phyloP scores from a whole-genome alignment of 2,888 invertebrate genomes.

The Dolomedes plantarius region DNA sequence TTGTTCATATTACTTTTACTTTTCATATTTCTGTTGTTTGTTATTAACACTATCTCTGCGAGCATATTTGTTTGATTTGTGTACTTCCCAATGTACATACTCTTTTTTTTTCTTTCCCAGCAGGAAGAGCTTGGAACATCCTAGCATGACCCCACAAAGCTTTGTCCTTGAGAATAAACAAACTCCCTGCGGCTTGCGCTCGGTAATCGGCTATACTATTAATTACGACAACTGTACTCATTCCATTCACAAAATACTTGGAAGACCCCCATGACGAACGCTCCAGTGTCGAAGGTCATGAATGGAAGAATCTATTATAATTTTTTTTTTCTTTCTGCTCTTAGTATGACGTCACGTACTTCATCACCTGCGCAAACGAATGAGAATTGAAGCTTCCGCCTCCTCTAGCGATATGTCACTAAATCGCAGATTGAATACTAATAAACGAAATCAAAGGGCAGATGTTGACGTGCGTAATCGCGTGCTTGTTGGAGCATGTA shows the following conservation, averaged over 20 bases:
- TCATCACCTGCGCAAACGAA: background rate
- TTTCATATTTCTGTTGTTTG: too few species aligned
- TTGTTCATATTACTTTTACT: too few species aligned
- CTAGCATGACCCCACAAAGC: background rate
- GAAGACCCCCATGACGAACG: background rate
- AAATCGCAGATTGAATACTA: background rate
- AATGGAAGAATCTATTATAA: background rate
- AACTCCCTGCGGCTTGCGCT: background rate
- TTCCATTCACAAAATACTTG: conserved; percentile 2
- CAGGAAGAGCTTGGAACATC: too few species aligned
- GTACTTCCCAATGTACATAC: too few species aligned
- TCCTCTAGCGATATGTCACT: background rate
- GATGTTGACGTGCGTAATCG: background rate
- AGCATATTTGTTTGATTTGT: too few species aligned
- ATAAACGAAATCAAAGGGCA: background rate
- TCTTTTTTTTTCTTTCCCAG: too few species aligned
- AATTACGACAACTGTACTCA: background rate
- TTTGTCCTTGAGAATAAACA: background rate
- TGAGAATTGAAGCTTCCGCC: background rate
- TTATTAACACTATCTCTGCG: too few species aligned
- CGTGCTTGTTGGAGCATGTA: too few species aligned
- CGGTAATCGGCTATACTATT: background rate
- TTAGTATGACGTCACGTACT: background rate
- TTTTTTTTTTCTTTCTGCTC: background rate
- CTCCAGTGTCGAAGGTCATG: background rate